phyloP scores from a whole-genome alignment of 2,797 vertebrate genomes.

The Erithacus rubecula region DNA sequence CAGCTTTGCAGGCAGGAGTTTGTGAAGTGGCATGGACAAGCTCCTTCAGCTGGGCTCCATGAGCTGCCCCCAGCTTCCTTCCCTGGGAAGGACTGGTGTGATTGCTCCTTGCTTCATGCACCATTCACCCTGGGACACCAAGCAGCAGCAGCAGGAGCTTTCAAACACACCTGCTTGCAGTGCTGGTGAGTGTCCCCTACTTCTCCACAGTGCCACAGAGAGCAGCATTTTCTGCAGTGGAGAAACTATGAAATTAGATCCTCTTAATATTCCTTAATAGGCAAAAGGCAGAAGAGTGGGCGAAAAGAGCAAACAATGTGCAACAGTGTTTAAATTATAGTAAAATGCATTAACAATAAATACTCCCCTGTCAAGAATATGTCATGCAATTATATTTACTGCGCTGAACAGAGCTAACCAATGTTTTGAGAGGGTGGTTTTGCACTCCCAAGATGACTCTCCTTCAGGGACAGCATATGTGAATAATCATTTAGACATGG shows the following conservation, averaged over 20 bases:
- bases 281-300: slow-evolving; percentile 33
- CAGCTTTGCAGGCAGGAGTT: not conserved
- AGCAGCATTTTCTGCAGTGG: not conserved
- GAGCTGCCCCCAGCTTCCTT: not conserved
- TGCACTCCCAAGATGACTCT: slow-evolving; percentile 44
- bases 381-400: slow-evolving; percentile 54
- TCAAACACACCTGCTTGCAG: not conserved
- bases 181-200: not conserved
- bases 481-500: slow-evolving; percentile 45
- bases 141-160: not conserved
- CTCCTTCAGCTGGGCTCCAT: not conserved
- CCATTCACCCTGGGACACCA: not conserved
- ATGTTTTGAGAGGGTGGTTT: slow-evolving; percentile 64
- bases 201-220: not conserved
- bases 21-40: accelerated
- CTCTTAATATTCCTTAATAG: slow-evolving; percentile 51
- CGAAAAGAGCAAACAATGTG: slow-evolving; percentile 32
- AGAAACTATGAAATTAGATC: not conserved
- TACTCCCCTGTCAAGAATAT: slow-evolving; percentile 50
- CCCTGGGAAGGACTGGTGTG: accelerated
- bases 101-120: accelerated
- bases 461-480: slow-evolving; percentile 48
- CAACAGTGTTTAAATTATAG: slow-evolving; percentile 33
- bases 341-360: slow-evolving; percentile 54
- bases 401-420: slow-evolving; percentile 47